Percentiles rank a stretch among this genome's conserved stretches.
Conservation (phyloP, 2,888 invertebrate species). For the Synanthedon vespiformis region DNA sequence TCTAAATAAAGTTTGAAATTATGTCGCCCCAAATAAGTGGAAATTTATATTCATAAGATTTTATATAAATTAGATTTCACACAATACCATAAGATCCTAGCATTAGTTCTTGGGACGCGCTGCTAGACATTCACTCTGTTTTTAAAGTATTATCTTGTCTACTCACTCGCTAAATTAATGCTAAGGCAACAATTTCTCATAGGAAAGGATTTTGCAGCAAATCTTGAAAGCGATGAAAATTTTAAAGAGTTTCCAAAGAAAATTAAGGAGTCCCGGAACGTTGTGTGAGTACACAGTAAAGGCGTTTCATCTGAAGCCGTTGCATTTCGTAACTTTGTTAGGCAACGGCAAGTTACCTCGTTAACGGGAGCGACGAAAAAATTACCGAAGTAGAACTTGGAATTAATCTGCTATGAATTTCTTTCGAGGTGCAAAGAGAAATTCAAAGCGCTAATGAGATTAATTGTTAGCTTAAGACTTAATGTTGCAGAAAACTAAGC, state of each 20-base stretch:
- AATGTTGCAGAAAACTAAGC: constrained; percentile 21
- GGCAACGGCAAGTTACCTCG: constrained; percentile 48
- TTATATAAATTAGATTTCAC: too few relatives aligned
- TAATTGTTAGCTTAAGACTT: constrained; percentile 36
- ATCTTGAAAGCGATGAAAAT: constrained; percentile 47
- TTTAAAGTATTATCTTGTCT: too few relatives aligned
- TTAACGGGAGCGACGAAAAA: constrained; percentile 47
- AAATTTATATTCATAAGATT: too few relatives aligned
- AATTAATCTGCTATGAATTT: constrained; percentile 42
- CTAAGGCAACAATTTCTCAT: neutral
- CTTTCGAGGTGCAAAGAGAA: constrained; percentile 31
- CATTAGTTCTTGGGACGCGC: too few relatives aligned
- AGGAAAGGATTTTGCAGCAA: constrained; percentile 27
- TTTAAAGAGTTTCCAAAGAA: constrained; percentile 59
- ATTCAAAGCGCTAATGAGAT: constrained; percentile 50
- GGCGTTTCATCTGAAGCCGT: constrained; percentile 32
- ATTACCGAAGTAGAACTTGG: constrained; percentile 42
- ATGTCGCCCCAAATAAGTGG: too few relatives aligned
- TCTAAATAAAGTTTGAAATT: constrained; percentile 18
- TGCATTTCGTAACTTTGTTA: constrained; percentile 56
- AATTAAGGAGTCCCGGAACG: constrained; percentile 44
- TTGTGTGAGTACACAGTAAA: constrained; percentile 19
- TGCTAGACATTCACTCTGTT: too few relatives aligned
- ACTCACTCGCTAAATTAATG: too few relatives aligned
- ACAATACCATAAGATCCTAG: too few relatives aligned